Conservation (phyloP, 2,113 vertebrate species). For the Strix aluco region DNA sequence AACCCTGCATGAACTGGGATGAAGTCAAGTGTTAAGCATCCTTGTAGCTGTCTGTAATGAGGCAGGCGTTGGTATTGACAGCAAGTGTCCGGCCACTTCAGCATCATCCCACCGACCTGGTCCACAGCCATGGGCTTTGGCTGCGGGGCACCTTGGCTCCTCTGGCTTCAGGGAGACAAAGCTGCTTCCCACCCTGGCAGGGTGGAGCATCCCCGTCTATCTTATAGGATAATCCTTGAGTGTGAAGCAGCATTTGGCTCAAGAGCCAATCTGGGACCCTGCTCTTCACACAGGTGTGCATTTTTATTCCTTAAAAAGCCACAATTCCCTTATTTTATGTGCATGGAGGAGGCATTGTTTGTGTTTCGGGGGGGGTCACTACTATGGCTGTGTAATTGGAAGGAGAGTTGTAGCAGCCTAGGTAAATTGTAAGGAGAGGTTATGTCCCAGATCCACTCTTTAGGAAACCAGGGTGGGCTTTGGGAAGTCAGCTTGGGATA, state of each 20-base stretch:
- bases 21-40: not conserved
- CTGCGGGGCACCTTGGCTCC: not conserved
- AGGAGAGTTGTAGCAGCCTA: not conserved
- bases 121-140: not conserved
- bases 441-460: not conserved
- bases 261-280: not conserved
- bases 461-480: not conserved
- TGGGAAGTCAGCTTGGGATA: not conserved
- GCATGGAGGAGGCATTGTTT: fast-evolving
- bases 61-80: not conserved
- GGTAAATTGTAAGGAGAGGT: not conserved
- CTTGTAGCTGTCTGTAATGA: not conserved
- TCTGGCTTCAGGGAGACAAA: not conserved
- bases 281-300: not conserved
- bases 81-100: not conserved
- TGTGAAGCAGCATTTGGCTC: not conserved
- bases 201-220: not conserved
- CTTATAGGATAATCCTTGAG: not conserved
- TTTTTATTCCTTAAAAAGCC: not conserved
- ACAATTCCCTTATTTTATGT: not conserved
- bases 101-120: fast-evolving
- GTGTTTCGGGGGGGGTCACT: not conserved
- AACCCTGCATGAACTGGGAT: not conserved
- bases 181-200: not conserved
- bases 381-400: not conserved